These are phyloP conservation scores for Craseonycteris thonglongyai DNA, from an alignment of 2,113 vertebrate genomes.

Conservation along the genomic window DNA sequence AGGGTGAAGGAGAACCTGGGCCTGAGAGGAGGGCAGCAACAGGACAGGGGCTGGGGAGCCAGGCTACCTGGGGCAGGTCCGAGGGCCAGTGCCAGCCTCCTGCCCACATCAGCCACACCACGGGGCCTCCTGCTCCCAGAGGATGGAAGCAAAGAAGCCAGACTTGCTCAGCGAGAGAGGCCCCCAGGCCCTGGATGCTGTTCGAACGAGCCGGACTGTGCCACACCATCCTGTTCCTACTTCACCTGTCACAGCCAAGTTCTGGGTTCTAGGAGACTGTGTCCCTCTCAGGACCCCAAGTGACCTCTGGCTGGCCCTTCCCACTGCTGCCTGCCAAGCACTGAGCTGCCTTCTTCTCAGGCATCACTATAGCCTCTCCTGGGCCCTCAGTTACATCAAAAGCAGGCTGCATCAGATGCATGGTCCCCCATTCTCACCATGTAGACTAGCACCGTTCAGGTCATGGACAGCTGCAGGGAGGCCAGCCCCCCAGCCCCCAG, in stretches of 20 bases:
- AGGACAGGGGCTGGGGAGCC: too few relatives aligned
- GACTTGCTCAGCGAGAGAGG: background rate
- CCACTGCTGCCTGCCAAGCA: background rate
- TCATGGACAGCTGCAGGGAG: background rate
- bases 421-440: background rate
- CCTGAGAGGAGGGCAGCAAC: background rate
- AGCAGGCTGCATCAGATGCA: accelerated
- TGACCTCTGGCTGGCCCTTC: background rate
- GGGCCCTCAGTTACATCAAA: background rate
- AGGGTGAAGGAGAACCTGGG: background rate
- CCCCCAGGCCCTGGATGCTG: background rate
- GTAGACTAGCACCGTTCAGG: background rate
- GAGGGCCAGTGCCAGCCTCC: background rate
- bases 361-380: accelerated
- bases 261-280: background rate
- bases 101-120: accelerated
- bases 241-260: background rate
- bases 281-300: background rate
- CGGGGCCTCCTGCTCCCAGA: background rate
- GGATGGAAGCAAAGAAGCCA: background rate
- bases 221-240: background rate
- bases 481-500: background rate
- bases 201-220: background rate
- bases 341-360: background rate
- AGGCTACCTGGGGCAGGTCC: background rate